Conservation (phyloP, 2,113 vertebrate genomes). For the Mystacornis crossleyi region DNA sequence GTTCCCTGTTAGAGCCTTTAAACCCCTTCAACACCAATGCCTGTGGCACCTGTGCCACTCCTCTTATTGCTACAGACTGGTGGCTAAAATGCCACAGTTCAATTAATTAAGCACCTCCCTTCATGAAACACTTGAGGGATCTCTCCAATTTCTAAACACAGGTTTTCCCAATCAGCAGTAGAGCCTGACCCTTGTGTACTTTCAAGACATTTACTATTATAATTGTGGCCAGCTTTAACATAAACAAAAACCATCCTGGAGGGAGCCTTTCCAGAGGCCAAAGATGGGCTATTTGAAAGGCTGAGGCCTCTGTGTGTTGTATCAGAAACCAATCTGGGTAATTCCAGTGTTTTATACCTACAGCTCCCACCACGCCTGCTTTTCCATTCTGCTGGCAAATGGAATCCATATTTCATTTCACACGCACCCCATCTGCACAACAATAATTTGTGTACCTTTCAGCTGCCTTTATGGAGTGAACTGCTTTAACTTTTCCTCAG, state of each 20-base stretch:
- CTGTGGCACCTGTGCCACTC: background rate
- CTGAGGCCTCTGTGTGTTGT: background rate
- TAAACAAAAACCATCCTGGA: background rate
- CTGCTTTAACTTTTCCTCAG: slow-evolving; percentile 7
- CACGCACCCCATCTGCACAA: background rate
- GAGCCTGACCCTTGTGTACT: background rate
- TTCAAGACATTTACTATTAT: background rate
- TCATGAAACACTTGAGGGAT: background rate
- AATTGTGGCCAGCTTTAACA: background rate
- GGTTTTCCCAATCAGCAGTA: background rate
- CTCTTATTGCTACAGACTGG: background rate
- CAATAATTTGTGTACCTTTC: background rate
- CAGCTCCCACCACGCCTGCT: background rate
- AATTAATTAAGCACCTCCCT: background rate
- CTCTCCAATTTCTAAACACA: background rate
- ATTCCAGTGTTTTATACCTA: background rate
- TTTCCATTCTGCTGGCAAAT: background rate
- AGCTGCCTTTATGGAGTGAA: slow-evolving; percentile 4
- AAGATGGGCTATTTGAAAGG: background rate
- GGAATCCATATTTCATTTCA: slow-evolving; percentile 2
- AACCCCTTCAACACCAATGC: rapidly evolving
- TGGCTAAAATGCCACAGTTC: background rate
- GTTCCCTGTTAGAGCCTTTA: background rate
- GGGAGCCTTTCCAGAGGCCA: background rate
- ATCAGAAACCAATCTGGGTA: background rate